Conservation (phyloP, 2,888 invertebrate genomes). For the Trimorus sp. region DNA sequence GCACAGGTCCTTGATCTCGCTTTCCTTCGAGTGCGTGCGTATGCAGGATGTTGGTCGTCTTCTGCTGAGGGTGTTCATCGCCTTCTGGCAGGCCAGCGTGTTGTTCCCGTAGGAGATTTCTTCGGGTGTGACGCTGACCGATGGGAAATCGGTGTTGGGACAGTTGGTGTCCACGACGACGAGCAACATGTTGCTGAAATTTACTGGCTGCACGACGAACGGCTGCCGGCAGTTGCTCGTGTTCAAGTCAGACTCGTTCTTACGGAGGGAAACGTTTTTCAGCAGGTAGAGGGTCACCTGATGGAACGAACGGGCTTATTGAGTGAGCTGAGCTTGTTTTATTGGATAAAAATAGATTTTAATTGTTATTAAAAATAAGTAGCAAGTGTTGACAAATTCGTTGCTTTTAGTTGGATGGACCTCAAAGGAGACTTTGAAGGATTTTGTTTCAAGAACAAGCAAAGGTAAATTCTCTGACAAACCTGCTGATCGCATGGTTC, state of each 20-base stretch:
- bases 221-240: constrained; percentile 81
- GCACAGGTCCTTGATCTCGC: constrained; percentile 81
- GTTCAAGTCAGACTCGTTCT: constrained; percentile 74
- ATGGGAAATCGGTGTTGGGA: constrained; percentile 82
- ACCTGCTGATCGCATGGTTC: constrained; percentile 92
- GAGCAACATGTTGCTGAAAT: constrained; percentile 90
- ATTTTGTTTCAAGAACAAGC: too few species aligned
- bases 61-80: constrained; percentile 84
- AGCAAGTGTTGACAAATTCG: too few species aligned
- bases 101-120: constrained; percentile 83
- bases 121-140: constrained; percentile 80
- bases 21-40: constrained; percentile 88
- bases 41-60: constrained; percentile 89
- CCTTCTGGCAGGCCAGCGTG: constrained; percentile 85
- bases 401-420: too few species aligned
- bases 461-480: too few species aligned
- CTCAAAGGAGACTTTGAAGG: too few species aligned
- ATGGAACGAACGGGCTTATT: too few species aligned
- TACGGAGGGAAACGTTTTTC: constrained; percentile 73
- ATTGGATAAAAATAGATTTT: too few species aligned
- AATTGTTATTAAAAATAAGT: too few species aligned
- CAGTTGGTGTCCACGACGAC: constrained; percentile 88
- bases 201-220: constrained; percentile 89
- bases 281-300: constrained; percentile 81
- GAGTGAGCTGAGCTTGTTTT: too few species aligned